phyloP scores from a whole-genome alignment of 2,888 invertebrate species.

The Meghimatium bilineatum region DNA sequence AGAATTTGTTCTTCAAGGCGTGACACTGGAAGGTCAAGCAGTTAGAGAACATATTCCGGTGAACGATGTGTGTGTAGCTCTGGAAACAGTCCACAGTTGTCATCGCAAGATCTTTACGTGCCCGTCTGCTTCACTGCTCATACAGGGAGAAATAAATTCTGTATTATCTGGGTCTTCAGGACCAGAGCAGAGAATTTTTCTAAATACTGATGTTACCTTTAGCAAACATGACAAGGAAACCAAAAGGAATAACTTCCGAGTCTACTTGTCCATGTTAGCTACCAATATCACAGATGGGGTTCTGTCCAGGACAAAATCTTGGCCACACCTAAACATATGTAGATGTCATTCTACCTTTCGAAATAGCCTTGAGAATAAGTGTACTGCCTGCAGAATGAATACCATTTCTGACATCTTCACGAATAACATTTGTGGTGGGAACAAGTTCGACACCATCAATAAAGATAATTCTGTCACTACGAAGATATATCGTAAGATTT shows the following conservation, averaged over 20 bases:
- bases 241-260: not conserved
- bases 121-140: conserved; percentile 18
- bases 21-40: not conserved
- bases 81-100: not conserved
- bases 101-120: conserved; percentile 6
- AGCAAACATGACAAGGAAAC: not conserved
- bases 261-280: not conserved
- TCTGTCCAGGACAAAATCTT: not conserved
- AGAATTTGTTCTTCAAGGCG: not conserved
- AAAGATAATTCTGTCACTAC: not conserved
- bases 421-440: not conserved
- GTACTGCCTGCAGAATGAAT: not conserved
- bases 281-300: not conserved
- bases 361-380: not conserved
- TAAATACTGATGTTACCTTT: not conserved
- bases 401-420: not conserved
- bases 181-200: not conserved
- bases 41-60: not conserved
- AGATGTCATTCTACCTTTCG: not conserved
- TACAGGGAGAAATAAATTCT: not conserved
- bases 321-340: conserved; percentile 1
- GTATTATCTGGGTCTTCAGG: not conserved
- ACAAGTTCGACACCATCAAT: not conserved
- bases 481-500: not conserved
- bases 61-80: not conserved